A percentile compares a stretch with the other conserved stretches of the same genome.
Conservation (phyloP, 2,797 vertebrate genomes). For the Amphiprion clarkii region DNA sequence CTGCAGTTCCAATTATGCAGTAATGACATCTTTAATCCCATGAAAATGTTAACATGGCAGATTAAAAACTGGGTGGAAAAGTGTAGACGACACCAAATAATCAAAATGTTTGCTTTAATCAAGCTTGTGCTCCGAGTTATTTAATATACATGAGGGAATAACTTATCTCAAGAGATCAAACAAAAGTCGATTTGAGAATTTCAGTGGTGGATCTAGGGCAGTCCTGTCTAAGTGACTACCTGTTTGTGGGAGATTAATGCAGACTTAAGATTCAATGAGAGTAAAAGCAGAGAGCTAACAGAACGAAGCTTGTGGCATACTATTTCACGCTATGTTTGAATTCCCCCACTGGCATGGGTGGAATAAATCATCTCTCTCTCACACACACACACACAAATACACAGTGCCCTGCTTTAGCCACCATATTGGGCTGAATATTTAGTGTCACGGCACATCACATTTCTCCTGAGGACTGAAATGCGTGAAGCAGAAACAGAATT, state of each 20-base stretch:
- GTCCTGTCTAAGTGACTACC: slow-evolving; percentile 18
- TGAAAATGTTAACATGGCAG: neutral
- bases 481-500: slow-evolving; percentile 60
- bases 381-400: slow-evolving; percentile 16
- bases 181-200: slow-evolving; percentile 14
- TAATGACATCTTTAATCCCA: slow-evolving; percentile 4
- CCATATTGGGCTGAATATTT: slow-evolving; percentile 66
- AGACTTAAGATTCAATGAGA: slow-evolving; percentile 50
- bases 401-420: slow-evolving; percentile 35
- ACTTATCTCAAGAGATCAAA: slow-evolving; percentile 38
- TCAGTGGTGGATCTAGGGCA: slow-evolving; percentile 3
- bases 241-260: slow-evolving; percentile 42
- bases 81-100: neutral
- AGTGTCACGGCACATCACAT: slow-evolving; percentile 55
- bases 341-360: slow-evolving; percentile 33
- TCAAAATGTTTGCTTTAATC: slow-evolving; percentile 30
- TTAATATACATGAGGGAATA: slow-evolving; percentile 19
- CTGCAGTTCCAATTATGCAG: slow-evolving; percentile 9
- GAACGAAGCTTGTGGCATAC: slow-evolving; percentile 28
- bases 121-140: slow-evolving; percentile 16
- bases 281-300: slow-evolving; percentile 35
- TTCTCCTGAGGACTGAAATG: slow-evolving; percentile 56
- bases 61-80: neutral
- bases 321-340: slow-evolving; percentile 60
- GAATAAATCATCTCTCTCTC: slow-evolving; percentile 53